Percentiles rank a stretch among this genome's conserved stretches.
Conservation (phyloP, 1,140 invertebrate genomes). For the Drosophila rufa region DNA sequence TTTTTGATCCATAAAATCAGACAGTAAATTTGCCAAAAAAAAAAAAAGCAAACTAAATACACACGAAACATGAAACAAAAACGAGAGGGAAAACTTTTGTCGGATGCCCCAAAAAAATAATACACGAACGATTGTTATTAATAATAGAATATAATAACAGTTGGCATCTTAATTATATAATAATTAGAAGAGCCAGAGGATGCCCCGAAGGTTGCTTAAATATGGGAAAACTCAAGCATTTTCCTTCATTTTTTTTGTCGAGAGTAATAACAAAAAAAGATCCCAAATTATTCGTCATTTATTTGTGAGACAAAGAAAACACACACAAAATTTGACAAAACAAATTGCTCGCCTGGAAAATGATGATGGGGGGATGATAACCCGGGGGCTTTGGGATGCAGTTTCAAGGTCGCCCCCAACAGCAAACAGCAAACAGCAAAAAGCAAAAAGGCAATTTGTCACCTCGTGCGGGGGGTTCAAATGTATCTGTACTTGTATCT, state of each 20-base stretch:
- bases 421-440: constrained; percentile 8
- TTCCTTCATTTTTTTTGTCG: constrained; percentile 6
- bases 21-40: constrained; percentile 53
- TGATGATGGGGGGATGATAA: constrained; percentile 31
- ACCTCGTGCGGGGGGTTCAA: constrained; percentile 40
- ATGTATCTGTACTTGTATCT: constrained; percentile 33
- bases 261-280: constrained; percentile 14
- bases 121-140: constrained; percentile 47
- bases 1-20: constrained; percentile 79
- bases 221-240: constrained; percentile 46
- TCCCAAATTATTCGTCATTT: constrained; percentile 66
- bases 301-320: constrained; percentile 73
- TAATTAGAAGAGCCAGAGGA: constrained; percentile 60
- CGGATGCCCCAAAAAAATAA: constrained; percentile 32
- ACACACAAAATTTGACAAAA: constrained; percentile 69
- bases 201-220: constrained; percentile 13
- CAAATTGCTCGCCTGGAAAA: constrained; percentile 63
- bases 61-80: constrained; percentile 12
- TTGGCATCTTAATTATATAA: constrained; percentile 80
- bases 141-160: constrained; percentile 80
- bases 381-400: constrained; percentile 43
- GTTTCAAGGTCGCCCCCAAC: constrained; percentile 63
- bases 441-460: constrained; percentile 72
- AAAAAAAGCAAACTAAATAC: constrained; percentile 1
- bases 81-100: constrained; percentile 20